Base-by-base conservation (phyloP, 2,888 invertebrate genomes). In the Teinopalpus imperialis region DNA sequence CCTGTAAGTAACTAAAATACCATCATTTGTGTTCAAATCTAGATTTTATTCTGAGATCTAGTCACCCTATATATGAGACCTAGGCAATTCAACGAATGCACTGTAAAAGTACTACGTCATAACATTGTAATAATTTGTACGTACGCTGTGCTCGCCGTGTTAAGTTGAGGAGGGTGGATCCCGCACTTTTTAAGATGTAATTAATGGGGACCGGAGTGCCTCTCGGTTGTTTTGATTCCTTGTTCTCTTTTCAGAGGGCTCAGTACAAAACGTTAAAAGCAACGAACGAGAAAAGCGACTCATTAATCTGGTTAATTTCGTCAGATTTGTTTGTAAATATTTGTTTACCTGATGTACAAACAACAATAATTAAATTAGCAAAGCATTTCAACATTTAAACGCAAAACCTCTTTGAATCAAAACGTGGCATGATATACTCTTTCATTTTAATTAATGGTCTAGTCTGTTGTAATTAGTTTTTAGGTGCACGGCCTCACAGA, bases 201-300 rank as follows among this genome's bases (percentile, higher is more conserved):
- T 74, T 69, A 72, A 69, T 63, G 60, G 57, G 52, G 40, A 31
- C 45, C 45, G 34, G 51, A 54, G 54, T 30, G 46, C 51, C 63
- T 58, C 51, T 50, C 46, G 57, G 57, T 61, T 65, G 61, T 71
- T 66, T 65, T 60, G 59, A 69, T 66, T 63, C 57, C 50, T 57
- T 64, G 59, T 69, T 68, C 67, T 61, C 56, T 54, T 57, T 56
- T 30, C n/a, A 14, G 30, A 29, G 30, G 39, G 45, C 42, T 45
- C 39, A 43, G 29, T 34, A 47, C 47, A 46, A 48, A 57, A 58
- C 56, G 53, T 49, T 49, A 57, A 56, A 55, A 51, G 48, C 48
- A 9, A 10, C n/a, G 8, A 2, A n/a, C 23, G 10, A 5, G 21
- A 7, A 20, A 32, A 10, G 3, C 2, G 27, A 10, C 48, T 60